phyloP scores from a whole-genome alignment of 2,113 vertebrate species.

The Campylorhamphus procurvoides region DNA sequence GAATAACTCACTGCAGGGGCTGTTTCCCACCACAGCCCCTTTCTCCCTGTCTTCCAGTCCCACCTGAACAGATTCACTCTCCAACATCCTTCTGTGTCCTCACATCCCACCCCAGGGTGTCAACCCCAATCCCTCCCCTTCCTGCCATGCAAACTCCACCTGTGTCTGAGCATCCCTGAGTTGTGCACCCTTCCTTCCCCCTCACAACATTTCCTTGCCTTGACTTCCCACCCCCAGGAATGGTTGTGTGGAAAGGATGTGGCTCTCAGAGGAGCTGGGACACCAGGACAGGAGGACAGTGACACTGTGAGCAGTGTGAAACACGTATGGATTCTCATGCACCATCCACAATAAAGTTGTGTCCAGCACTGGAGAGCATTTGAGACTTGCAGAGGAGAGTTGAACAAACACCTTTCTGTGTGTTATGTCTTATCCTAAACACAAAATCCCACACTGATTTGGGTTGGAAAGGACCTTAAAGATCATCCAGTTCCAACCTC shows the following conservation, averaged over 20 bases:
- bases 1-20: too few relatives aligned
- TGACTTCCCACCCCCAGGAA: not conserved
- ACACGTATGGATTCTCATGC: too few relatives aligned
- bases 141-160: too few relatives aligned
- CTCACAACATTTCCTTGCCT: not conserved
- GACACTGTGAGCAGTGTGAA: not conserved
- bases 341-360: not conserved
- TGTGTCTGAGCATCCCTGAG: too few relatives aligned
- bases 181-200: too few relatives aligned
- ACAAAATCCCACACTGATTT: not conserved
- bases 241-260: not conserved
- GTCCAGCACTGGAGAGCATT: not conserved
- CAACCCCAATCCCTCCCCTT: too few relatives aligned
- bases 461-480: not conserved
- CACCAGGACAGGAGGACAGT: not conserved
- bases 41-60: too few relatives aligned
- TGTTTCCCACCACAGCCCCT: too few relatives aligned
- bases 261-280: not conserved
- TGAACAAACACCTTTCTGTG: not conserved
- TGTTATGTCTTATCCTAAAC: not conserved
- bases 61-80: too few relatives aligned
- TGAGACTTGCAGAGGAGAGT: not conserved
- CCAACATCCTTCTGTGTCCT: too few relatives aligned
- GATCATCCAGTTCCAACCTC: fast-evolving
- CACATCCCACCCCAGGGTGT: too few relatives aligned